These are phyloP conservation scores for Cepaea nemoralis DNA, from an alignment of 1,140 invertebrate species.

Conservation along the genomic window DNA sequence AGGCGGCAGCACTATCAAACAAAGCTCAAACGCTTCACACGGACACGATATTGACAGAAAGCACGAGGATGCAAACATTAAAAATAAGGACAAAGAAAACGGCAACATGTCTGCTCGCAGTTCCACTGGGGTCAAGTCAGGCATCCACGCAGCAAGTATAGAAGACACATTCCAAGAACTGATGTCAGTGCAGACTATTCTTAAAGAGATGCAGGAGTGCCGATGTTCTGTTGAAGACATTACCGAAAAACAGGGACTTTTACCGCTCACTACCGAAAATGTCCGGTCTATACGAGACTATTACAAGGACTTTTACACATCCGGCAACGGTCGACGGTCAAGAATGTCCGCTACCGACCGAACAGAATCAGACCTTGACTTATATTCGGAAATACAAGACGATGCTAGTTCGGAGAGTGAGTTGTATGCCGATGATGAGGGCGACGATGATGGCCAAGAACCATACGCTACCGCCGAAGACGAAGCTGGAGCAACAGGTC, in stretches of 20 bases:
- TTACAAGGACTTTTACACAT: constrained; percentile 7
- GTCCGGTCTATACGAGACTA: constrained; percentile 17
- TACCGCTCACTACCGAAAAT: constrained; percentile 32
- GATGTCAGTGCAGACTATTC: constrained; percentile 47
- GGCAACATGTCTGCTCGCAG: too few species aligned
- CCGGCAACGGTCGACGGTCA: constrained; percentile 38
- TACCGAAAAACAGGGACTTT: constrained; percentile 24
- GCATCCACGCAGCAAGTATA: constrained; percentile 39
- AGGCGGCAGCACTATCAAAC: too few species aligned
- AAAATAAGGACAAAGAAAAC: too few species aligned
- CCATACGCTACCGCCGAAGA: constrained; percentile 35
- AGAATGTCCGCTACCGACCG: constrained; percentile 48
- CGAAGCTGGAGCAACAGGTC: constrained; percentile 20
- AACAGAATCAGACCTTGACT: constrained; percentile 63
- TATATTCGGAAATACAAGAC: constrained; percentile 57
- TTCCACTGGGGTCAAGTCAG: background rate
- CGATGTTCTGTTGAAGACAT: constrained; percentile 43
- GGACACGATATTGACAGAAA: background rate
- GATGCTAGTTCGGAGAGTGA: constrained; percentile 52
- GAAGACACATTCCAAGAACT: constrained; percentile 51
- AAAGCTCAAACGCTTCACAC: background rate
- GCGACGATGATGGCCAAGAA: constrained; percentile 49
- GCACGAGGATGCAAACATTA: too few species aligned
- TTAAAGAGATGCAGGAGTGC: constrained; percentile 49
- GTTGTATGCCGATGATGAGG: constrained; percentile 63